Base-by-base conservation (phyloP, 2,888 invertebrate species). In the Erebia palarica region DNA sequence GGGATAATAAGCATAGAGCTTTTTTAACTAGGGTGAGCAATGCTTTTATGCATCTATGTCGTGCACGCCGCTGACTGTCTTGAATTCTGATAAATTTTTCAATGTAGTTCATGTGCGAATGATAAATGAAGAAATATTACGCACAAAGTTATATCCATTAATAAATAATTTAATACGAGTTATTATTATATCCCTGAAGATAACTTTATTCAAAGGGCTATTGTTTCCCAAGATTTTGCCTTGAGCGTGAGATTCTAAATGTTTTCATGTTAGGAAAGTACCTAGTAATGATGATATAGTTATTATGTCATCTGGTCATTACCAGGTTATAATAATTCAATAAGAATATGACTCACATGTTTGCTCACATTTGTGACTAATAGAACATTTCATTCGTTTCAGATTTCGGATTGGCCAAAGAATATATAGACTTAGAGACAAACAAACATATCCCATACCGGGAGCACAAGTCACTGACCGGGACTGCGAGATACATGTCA, bases 361-460 rank as follows among this genome's bases (percentile, higher is more conserved):
- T 14, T 49, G 47, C n/a, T n/a, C n/a, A n/a, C n/a, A 14, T 36
- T 44, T 61, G 16, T 68, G 7, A 36, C 36, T 36, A 47, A 69
- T 76, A 74, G 76, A 71, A 59, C 65, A 72, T 76, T 72, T 73
- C 71, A 69, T 78, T 72, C 81, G 79, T 94, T 91, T 76, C 93
- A 96, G 99, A 99, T 96, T 99, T 99, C 95, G 99, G 99, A 94
- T 96, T 99, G 95, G 99, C 99, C 94, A 99, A 99, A 96, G 99
- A 99, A 96, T 99, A 99, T 94, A 99, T 99, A 95, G 99, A 99
- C 95, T 97, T 99, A 95, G 99, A 99, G 96, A 98, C 98, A 94
- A 98, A 98, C 95, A 98, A 99, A 95, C 99, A 99, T 95, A 99
- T 99, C 95, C 99, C 99, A 84, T 99, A 99, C 94, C 97, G 99